A percentile compares a stretch with the other conserved stretches of the same genome.
phyloP scores from a whole-genome alignment of 2,113 vertebrate species.

The Collichthys lucidus region DNA sequence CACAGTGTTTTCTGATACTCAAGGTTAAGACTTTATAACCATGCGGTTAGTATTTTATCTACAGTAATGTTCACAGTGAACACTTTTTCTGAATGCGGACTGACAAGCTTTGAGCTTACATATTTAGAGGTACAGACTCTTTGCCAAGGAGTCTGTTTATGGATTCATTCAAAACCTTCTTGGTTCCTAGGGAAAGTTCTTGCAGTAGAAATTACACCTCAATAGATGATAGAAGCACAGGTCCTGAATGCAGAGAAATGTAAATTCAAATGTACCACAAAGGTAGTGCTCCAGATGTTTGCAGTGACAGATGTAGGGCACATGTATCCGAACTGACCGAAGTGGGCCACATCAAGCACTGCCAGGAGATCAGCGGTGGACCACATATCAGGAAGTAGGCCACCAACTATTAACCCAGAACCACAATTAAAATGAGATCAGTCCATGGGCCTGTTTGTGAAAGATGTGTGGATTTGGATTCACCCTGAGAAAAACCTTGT shows the following conservation, averaged over 20 bases:
- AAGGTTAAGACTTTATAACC: no score
- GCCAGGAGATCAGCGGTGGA: constrained; percentile 24
- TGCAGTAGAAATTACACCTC: no score
- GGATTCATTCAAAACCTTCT: no score
- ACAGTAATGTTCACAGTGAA: no score
- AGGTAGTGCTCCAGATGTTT: constrained; percentile 38
- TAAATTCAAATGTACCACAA: constrained; percentile 5
- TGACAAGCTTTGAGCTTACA: no score
- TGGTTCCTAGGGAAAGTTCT: no score
- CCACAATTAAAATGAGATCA: constrained; percentile 25
- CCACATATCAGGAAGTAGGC: constrained; percentile 57
- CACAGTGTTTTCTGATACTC: no score
- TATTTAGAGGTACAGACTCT: no score
- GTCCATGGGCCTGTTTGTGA: neutral
- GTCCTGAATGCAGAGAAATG: constrained; percentile 3
- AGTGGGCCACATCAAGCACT: constrained; percentile 44
- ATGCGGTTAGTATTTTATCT: no score
- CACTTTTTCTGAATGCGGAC: no score
- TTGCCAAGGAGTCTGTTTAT: no score
- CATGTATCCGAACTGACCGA: constrained; percentile 26
- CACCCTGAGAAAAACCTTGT: neutral
- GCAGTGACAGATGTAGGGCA: constrained; percentile 61
- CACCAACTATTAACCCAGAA: constrained; percentile 44
- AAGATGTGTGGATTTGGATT: neutral
- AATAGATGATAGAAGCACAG: neutral